Evolutionary conservation across 2,113 vertebrate species (phyloP).

Genomic region (Paedocypris sp.): DNA sequence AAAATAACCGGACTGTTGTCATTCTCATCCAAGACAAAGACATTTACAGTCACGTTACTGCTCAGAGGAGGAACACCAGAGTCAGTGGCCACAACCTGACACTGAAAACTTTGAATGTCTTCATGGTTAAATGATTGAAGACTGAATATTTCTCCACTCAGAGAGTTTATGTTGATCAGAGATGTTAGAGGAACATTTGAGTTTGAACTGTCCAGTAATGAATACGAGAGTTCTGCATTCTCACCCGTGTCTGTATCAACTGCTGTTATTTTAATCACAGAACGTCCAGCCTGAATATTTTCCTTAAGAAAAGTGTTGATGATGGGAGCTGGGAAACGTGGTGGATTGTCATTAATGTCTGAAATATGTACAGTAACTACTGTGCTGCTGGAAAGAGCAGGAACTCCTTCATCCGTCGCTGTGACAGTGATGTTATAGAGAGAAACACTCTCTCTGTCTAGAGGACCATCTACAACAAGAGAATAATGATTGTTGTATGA

Average conservation of each 20-base stretch:
- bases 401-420: constrained; percentile 60
- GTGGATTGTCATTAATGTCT: constrained; percentile 71
- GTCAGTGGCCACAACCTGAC: constrained; percentile 16
- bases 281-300: constrained; percentile 51
- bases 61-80: constrained; percentile 6
- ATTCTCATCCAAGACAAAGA: constrained; percentile 46
- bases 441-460: constrained; percentile 61
- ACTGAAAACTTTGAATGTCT: constrained; percentile 22
- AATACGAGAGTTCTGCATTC: constrained; percentile 61
- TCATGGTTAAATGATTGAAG: constrained; percentile 46
- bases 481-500: constrained; percentile 67
- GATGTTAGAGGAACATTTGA: constrained; percentile 46
- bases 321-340: constrained; percentile 47
- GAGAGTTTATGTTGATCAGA: constrained; percentile 54
- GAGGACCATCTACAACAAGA: constrained; percentile 51
- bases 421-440: constrained; percentile 60
- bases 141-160: constrained; percentile 40
- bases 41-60: constrained; percentile 30
- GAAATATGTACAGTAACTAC: constrained; percentile 52
- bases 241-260: constrained; percentile 37
- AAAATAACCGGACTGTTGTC: constrained; percentile 56
- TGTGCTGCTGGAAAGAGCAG: constrained; percentile 50
- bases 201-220: constrained; percentile 48
- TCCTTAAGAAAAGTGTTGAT: constrained; percentile 59
- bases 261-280: constrained; percentile 1